Conservation (phyloP, 53 echinoderm and acorn worm genomes). For the Hippasteria phrygiana region DNA sequence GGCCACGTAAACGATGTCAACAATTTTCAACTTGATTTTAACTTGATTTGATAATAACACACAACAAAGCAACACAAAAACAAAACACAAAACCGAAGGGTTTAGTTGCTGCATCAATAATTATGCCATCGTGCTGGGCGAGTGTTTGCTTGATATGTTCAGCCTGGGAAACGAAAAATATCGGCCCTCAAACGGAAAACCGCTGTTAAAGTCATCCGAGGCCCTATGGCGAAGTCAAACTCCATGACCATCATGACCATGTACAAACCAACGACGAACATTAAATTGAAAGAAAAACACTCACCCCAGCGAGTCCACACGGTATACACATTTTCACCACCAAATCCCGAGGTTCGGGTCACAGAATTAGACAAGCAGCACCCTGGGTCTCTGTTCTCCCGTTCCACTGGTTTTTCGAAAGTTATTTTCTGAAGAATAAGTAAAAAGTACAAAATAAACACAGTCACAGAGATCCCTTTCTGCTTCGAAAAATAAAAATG, state of each 20-base stretch:
- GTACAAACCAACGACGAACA: too few relatives aligned
- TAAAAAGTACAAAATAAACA: too few relatives aligned
- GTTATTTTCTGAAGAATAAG: too few relatives aligned
- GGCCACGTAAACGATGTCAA: too few relatives aligned
- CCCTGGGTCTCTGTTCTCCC: background rate
- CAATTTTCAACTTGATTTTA: too few relatives aligned
- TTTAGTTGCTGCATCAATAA: background rate
- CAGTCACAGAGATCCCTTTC: too few relatives aligned
- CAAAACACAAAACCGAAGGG: background rate
- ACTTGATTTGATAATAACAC: too few relatives aligned
- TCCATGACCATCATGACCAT: background rate
- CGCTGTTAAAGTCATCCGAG: background rate
- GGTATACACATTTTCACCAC: constrained; percentile 51
- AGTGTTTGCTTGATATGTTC: too few relatives aligned
- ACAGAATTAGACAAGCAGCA: background rate
- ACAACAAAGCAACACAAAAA: too few relatives aligned
- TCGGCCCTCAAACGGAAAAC: too few relatives aligned
- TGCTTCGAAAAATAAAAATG: constrained; percentile 8
- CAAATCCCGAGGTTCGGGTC: background rate
- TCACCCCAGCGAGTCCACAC: constrained; percentile 56
- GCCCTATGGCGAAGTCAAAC: background rate
- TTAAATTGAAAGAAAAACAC: background rate
- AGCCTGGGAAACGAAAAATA: too few relatives aligned
- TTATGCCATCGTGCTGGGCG: too few relatives aligned
- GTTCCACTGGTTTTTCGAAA: background rate